Evolutionary conservation across 1,140 invertebrate species (phyloP).

Genomic region (Glomeris maerens): DNA sequence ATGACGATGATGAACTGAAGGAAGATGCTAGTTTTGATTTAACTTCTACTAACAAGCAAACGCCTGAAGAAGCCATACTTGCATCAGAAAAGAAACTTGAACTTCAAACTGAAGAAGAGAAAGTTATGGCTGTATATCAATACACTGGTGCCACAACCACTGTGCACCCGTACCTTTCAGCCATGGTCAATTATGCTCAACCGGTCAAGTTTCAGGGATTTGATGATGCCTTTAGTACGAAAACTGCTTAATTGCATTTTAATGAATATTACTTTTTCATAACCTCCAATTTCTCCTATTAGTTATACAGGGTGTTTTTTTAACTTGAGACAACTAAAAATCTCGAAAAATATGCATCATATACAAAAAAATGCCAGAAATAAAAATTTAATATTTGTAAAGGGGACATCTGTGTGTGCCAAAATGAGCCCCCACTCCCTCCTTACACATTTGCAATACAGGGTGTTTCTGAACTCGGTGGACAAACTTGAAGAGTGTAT

Average conservation of each 20-base stretch:
- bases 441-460: too few relatives aligned
- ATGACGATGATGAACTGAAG: constrained; percentile 57
- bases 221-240: constrained; percentile 84
- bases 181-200: constrained; percentile 98
- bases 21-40: constrained; percentile 48
- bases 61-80: neutral
- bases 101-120: constrained; percentile 42
- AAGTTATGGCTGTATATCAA: constrained; percentile 43
- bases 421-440: too few relatives aligned
- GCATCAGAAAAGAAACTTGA: neutral
- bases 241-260: constrained; percentile 5
- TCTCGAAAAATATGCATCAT: too few relatives aligned
- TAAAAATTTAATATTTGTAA: too few relatives aligned
- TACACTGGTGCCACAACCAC: constrained; percentile 97
- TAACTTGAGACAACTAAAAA: too few relatives aligned
- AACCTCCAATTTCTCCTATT: too few relatives aligned
- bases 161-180: constrained; percentile 95
- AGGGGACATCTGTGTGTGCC: too few relatives aligned
- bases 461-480: too few relatives aligned
- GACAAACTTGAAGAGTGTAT: too few relatives aligned
- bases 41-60: neutral
- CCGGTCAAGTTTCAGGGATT: constrained; percentile 98
- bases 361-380: too few relatives aligned
- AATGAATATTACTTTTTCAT: neutral
- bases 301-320: too few relatives aligned